Evolutionary conservation across 2,888 invertebrate species (phyloP), one percentile per base, ranked within the genome.

Genomic region (Octonoba sinensis): DNA sequence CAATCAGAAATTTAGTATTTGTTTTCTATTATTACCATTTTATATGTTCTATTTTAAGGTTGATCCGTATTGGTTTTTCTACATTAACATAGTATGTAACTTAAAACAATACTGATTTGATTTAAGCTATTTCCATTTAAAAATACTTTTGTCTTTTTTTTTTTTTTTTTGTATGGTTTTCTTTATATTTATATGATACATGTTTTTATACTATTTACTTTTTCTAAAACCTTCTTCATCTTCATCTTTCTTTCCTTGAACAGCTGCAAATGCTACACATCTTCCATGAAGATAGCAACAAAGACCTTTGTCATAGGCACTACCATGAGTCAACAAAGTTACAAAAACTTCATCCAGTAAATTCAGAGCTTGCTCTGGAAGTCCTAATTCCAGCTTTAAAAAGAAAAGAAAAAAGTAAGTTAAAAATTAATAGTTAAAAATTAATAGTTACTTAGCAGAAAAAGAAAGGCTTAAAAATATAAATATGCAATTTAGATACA

Each of bases 251-350:
- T 44, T 36, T 36, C 36, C 57, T 47, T 73, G 73, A 13, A 83
- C 47, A 74, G 70, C 84, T 71, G 86, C 81, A n/a, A 94, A 94
- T 57, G 95, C 91, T 36, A 93, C 89, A 87, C 95, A 95, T 87
- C 94, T 94, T 0, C 93, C 93, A 86, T 94, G 93, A 16, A 95
- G 89, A 78, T 95, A 91, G 86, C 93, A 90, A 0, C 92, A 93
- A 89, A 94, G 92, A 1, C 93, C 95, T 86, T 93, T 92, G 88
- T 96, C 96, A 86, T 93, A 94, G 24, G 92, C 90, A 18, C 94
- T 93, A 1, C 96, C 96, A 87, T 96, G 94, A 0, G 94, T 92
- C 87, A 95, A 91, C 65, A 95, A 91, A 46, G 91, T 91, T 11
- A 93, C 91, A 86, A 95, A 90, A 74, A 93, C 91, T 88, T 92